Evolutionary conservation across 2,113 vertebrate genomes (phyloP), one percentile per base, ranked within the genome.

Genomic region (Falcunculus frontatus): DNA sequence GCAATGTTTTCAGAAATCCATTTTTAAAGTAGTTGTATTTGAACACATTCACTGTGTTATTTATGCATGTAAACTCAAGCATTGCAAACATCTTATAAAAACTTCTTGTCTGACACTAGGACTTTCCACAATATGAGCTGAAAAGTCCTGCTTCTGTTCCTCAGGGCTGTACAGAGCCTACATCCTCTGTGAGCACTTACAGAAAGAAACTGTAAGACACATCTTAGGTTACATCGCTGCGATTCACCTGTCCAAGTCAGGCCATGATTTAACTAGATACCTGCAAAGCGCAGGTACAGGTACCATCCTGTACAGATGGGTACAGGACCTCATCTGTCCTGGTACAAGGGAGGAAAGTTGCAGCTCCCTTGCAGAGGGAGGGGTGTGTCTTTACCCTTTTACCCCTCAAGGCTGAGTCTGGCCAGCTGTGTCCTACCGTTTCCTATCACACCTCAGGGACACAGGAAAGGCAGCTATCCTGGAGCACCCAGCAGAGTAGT

Each of bases 351-450:
- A 64, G 23, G 5, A 17, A 52, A 4, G 4, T 5, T 37, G 26
- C 23, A 52, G 13, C 5, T 47, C 10, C 9, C 8, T 60, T 39
- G 14, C 11, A 79, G 62, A 50, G 11, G 37, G 8, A n/a, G 6
- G 1, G 12, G 4, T 41, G 7, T 57, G 8, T 17, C 16, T 72
- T 72, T 22, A 46, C 2, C 1, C 2, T 1, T 63, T 64, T 25
- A 8, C 7, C 15, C 33, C 68, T 7, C 59, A 16, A 33, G 50
- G 6, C 39, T 39, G 30, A n/a, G 9, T 20, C 2, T 52, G 57
- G 10, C 23, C 62, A 33, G 9, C 20, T 42, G 6, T n/a, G 14
- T n/a, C 14, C 8, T 46, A 16, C 11, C 4, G 55, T 72, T 44
- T 33, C 7, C 37, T 46, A 5, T 47, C 10, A 41, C 13, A 47